These are phyloP conservation scores for Tangara arthus DNA, from an alignment of 2,797 vertebrate species.

Conservation along the genomic window DNA sequence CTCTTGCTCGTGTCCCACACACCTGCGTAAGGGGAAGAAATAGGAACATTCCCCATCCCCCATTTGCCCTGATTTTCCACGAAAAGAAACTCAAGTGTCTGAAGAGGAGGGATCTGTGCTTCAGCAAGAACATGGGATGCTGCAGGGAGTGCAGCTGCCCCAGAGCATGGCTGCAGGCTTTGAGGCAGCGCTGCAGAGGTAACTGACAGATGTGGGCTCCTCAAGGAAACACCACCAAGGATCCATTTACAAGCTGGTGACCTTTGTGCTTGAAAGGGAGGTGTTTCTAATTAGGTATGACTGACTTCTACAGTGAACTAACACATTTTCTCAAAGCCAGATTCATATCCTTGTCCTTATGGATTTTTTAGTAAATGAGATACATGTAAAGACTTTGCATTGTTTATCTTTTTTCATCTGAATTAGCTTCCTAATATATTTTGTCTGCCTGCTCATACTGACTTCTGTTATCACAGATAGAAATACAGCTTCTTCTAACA, in stretches of 20 bases:
- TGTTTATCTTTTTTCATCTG: background rate
- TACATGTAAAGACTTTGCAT: background rate
- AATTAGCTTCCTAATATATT: slow-evolving; percentile 18
- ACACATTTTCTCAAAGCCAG: background rate
- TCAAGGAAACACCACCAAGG: background rate
- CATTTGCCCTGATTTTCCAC: background rate
- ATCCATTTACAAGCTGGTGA: background rate
- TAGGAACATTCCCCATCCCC: background rate
- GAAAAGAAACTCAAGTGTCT: background rate
- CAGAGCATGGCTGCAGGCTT: background rate
- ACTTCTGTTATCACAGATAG: slow-evolving; percentile 50
- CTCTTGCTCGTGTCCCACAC: background rate
- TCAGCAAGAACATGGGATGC: background rate
- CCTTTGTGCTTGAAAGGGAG: background rate
- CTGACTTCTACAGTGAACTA: background rate
- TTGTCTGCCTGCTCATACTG: background rate
- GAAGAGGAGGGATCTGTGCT: background rate
- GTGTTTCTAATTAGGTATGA: background rate
- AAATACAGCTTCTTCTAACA: slow-evolving; percentile 28
- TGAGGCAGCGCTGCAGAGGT: background rate
- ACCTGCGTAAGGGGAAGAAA: background rate
- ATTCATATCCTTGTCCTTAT: background rate
- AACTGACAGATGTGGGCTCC: background rate
- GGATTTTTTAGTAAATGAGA: slow-evolving; percentile 4
- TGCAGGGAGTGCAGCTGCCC: background rate